Evolutionary conservation across 2,888 invertebrate species (phyloP), one percentile per base, ranked within the genome.

Genomic region (Melanophora roralis): DNA sequence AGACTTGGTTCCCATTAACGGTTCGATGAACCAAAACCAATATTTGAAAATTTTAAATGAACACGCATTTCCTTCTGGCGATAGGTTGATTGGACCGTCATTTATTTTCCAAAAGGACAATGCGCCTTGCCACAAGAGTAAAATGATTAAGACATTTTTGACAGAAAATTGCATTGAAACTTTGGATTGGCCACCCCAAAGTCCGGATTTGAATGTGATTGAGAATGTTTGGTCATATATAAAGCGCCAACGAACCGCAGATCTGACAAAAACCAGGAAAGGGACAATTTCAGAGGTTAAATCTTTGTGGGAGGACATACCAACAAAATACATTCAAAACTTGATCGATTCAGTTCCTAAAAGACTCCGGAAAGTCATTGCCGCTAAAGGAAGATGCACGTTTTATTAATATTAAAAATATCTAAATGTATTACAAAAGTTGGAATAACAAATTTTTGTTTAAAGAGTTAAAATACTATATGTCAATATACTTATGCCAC

Each of bases 231-330:
- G 64, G 64, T 64, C 64, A 8, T 23, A 49, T 36, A 49, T 47
- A 64, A 49, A 64, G 64, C 64, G 21, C 47, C 47, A 64, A 62
- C 45, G 60, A 62, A n/a, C n/a, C n/a, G n/a, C n/a, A n/a, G n/a
- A n/a, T n/a, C n/a, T n/a, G n/a, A n/a, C n/a, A n/a, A n/a, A 34
- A 59, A 59, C 59, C 59, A 59, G 21, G 8, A n/a, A 43, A 59
- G 59, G 27, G 19, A 40, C 14, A 40, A 34, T 11, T 11, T 40
- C n/a, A n/a, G n/a, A n/a, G n/a, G n/a, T n/a, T n/a, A n/a, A n/a
- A n/a, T n/a, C n/a, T n/a, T n/a, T n/a, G n/a, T n/a, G n/a, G n/a
- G n/a, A n/a, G n/a, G n/a, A n/a, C n/a, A n/a, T n/a, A n/a, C n/a
- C n/a, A n/a, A 43, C 59, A 43, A 59, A 59, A 59, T 43, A 43